Evolutionary conservation across 30 jellyfish, hydroid and myxozoan species (phyloP).

Genomic region (Aurelia aurita complex sp. Pacific): DNA sequence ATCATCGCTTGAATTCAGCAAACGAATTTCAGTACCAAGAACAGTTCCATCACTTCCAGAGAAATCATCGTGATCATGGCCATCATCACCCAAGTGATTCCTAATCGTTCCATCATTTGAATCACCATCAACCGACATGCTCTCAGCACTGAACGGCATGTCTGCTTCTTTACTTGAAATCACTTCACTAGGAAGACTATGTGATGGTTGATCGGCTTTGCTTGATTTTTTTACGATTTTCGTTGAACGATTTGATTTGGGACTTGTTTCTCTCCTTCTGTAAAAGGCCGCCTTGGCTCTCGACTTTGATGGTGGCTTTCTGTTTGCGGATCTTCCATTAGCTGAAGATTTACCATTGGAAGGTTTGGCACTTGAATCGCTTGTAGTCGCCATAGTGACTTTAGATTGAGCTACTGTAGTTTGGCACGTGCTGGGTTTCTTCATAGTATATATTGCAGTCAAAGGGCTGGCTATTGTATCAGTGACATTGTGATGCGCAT

Average conservation of each 20-base stretch:
- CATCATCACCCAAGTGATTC: too few relatives aligned
- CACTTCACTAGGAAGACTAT: neutral
- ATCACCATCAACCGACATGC: neutral
- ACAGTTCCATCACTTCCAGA: too few relatives aligned
- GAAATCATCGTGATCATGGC: too few relatives aligned
- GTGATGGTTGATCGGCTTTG: neutral
- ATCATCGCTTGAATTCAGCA: too few relatives aligned
- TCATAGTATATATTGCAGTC: neutral
- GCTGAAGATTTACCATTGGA: neutral
- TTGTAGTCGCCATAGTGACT: neutral
- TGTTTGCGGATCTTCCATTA: neutral
- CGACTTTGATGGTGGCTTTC: neutral
- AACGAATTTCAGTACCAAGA: too few relatives aligned
- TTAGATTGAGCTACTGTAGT: neutral
- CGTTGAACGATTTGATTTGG: neutral
- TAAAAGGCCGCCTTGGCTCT: too few relatives aligned
- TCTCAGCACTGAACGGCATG: neutral
- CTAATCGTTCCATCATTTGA: neutral
- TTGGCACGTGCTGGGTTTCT: constrained; percentile 4
- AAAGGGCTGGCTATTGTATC: constrained; percentile 8
- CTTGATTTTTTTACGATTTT: neutral
- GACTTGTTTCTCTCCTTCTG: neutral
- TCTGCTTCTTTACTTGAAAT: neutral
- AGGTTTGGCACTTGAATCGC: neutral
- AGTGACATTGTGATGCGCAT: constrained; percentile 4